Conservation (phyloP, 2,888 invertebrate species). For the Pocota personata region DNA sequence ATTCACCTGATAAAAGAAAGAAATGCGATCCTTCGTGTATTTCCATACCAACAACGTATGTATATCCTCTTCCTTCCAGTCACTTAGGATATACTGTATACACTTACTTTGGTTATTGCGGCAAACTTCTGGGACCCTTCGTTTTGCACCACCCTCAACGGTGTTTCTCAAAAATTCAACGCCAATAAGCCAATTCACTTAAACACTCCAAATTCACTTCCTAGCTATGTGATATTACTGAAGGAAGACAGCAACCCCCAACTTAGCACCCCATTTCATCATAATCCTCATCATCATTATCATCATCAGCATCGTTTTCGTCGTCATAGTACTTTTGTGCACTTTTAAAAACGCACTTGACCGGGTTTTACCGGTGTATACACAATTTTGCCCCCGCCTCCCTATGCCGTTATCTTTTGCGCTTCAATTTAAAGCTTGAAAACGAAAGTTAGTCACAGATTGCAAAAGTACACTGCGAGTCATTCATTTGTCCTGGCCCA, state of each 20-base stretch:
- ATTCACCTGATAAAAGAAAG: slow-evolving; percentile 12
- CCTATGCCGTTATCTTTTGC: not conserved
- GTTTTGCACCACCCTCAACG: not conserved
- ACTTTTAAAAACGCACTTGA: slow-evolving; percentile 26
- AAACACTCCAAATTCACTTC: slow-evolving; percentile 6
- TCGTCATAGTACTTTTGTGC: not conserved
- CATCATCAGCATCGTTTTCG: not conserved
- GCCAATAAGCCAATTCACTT: slow-evolving; percentile 6
- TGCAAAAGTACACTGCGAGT: slow-evolving; percentile 6
- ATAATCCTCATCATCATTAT: not conserved
- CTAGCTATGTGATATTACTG: not conserved
- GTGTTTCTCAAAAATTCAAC: not conserved
- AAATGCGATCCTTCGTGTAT: slow-evolving; percentile 17
- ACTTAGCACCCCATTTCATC: not conserved
- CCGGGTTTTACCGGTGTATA: slow-evolving; percentile 4
- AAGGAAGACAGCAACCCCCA: not conserved
- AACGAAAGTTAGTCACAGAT: slow-evolving; percentile 33
- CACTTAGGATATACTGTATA: not conserved
- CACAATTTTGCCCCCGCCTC: not conserved
- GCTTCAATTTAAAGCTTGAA: slow-evolving; percentile 22
- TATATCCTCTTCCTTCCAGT: not conserved
- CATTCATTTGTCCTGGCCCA: slow-evolving; percentile 5
- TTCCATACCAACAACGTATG: not conserved
- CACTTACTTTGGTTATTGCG: not conserved
- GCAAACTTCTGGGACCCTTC: not conserved